A percentile compares a stretch with the other conserved stretches of the same genome.
These are phyloP conservation scores for Equus przewalskii DNA, from an alignment of 2,113 vertebrate genomes.

Conservation along the genomic window DNA sequence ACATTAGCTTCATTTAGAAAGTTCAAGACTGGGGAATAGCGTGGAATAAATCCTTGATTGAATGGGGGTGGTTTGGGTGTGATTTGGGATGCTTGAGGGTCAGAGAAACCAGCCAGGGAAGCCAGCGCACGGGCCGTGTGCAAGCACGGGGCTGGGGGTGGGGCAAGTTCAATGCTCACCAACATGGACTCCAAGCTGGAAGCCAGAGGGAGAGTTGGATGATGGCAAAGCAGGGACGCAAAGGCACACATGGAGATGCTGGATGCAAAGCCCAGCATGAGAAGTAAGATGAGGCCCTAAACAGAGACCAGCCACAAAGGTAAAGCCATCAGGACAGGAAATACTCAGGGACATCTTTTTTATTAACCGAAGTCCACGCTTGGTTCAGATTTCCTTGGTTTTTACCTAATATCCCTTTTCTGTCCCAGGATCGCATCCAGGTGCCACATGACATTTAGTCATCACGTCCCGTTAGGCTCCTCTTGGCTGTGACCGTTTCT, in stretches of 20 bases:
- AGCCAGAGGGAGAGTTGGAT: background rate
- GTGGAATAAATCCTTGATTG: background rate
- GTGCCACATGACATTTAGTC: background rate
- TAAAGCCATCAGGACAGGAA: background rate
- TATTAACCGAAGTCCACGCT: background rate
- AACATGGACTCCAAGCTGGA: background rate
- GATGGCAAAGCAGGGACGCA: background rate
- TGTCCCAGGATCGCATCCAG: background rate
- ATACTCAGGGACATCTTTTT: background rate
- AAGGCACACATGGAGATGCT: background rate
- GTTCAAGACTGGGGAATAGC: background rate
- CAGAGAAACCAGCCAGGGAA: background rate
- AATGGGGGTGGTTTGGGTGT: background rate
- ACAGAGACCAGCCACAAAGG: background rate
- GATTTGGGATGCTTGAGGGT: background rate
- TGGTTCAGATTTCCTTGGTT: background rate
- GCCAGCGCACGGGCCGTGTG: background rate
- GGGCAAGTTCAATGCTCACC: background rate
- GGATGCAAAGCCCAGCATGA: background rate
- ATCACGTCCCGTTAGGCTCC: background rate
- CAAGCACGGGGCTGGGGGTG: too few relatives aligned
- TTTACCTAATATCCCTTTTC: background rate
- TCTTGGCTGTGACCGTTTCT: background rate
- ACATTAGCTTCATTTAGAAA: constrained; percentile 22
- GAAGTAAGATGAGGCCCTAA: background rate